Evolutionary conservation across 2,113 vertebrate genomes (phyloP).

Genomic region (Platichthys flesus): DNA sequence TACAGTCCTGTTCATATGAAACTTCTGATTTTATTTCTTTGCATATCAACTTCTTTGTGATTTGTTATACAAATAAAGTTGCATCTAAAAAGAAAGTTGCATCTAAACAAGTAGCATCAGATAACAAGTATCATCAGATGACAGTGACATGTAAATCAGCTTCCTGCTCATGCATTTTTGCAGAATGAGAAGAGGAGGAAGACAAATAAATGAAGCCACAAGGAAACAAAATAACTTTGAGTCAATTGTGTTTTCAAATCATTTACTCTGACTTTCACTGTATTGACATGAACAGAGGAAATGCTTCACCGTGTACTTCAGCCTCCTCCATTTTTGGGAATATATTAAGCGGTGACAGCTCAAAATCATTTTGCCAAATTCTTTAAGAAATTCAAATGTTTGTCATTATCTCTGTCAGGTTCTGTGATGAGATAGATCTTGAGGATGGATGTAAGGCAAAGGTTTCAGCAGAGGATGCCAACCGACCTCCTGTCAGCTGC

Average conservation of each 20-base stretch:
- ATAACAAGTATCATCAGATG: not conserved
- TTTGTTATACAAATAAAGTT: too few species aligned
- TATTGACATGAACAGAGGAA: not conserved
- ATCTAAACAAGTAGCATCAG: too few species aligned
- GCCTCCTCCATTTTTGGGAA: not conserved
- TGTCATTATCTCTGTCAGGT: too few species aligned
- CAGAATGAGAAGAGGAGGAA: not conserved
- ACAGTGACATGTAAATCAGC: not conserved
- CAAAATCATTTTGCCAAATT: too few species aligned
- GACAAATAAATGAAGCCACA: not conserved
- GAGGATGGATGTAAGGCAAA: not conserved
- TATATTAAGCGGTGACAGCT: too few species aligned
- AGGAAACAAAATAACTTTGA: not conserved
- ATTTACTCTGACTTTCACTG: not conserved
- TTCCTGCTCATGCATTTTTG: not conserved
- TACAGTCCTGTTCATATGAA: too few species aligned
- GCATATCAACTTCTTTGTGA: too few species aligned
- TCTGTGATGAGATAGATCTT: not conserved
- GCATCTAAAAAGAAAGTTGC: too few species aligned
- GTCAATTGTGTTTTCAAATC: not conserved
- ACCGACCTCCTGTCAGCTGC: slow-evolving; percentile 27
- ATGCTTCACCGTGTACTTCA: not conserved
- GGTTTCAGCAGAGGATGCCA: slow-evolving; percentile 21
- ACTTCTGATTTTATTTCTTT: not conserved
- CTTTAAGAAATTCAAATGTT: too few species aligned